Base-by-base conservation (phyloP, 2,888 invertebrate species). In the Brenthis hecate region DNA sequence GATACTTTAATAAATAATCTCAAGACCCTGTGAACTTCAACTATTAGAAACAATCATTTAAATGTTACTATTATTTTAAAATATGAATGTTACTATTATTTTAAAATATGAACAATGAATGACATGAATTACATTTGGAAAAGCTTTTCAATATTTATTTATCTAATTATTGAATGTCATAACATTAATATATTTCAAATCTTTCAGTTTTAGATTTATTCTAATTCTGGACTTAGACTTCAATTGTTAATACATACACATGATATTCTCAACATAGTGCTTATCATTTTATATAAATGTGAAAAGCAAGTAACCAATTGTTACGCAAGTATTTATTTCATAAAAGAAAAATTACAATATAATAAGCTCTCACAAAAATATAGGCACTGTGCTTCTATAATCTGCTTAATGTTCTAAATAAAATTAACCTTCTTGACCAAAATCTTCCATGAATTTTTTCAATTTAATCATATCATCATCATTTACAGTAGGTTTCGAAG, bases 401-500 rank as follows among this genome's bases (percentile, higher is more conserved):
- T 66, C 69, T 70, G 68, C 63, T 68, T 63, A 63, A 56, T 19
- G n/a, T 55, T 62, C 56, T 47, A 54, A 16, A 63, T 62, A 50
- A 70, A 69, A 19, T 83, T 96, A 97, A 85, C 99, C 99, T 92
- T 99, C 99, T 91, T 99, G 99, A 48, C 99, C 99, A 89, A 99
- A 99, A 90, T 99, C 99, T 84, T 97, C 96, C 92, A 97, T 98
- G 90, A 99, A 99, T 87, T 99, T 98, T 84, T 96, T 95, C 83
- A 99, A 93, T 89, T 97, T 98, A 53, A 94, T 94, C 94, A 99
- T 95, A 86, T 99, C 99, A 23, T 98, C 97, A 73, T 98, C 98
- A 85, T 99, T 99, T 3, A 99, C 99, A 11, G 99, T 99, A 23
- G 99, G 99, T 91, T 99, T 99, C 58, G 98, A 98, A 72, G 97